Evolutionary conservation across 2,113 vertebrate genomes (phyloP).

Genomic region (Pterocles burchelli): DNA sequence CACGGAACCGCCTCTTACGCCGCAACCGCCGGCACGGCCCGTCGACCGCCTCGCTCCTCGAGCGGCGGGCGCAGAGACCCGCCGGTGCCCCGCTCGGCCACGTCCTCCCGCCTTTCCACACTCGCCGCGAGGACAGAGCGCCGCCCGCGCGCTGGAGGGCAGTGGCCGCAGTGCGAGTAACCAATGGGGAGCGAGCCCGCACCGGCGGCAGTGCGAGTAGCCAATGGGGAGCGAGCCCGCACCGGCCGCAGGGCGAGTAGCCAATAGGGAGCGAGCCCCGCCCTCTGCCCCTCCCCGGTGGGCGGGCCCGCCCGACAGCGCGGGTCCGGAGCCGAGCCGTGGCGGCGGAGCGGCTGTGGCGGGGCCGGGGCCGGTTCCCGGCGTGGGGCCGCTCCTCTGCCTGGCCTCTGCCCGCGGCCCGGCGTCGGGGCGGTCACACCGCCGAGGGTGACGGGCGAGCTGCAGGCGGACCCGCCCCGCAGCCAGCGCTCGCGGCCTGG

Average conservation of each 20-base stretch:
- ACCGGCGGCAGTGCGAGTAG: fast-evolving
- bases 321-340: neutral
- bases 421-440: no score
- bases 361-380: fast-evolving
- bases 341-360: fast-evolving
- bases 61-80: neutral
- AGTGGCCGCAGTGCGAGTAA: fast-evolving
- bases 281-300: neutral
- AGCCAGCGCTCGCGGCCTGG: neutral
- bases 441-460: neutral
- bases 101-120: neutral
- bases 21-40: no score
- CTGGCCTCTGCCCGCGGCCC: neutral
- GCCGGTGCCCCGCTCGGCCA: neutral
- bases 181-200: neutral
- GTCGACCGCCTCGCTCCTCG: neutral
- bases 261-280: neutral
- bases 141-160: neutral
- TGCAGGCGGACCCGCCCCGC: neutral
- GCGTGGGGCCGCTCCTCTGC: no score
- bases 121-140: neutral
- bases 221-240: neutral
- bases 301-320: neutral
- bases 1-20: no score
- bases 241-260: fast-evolving